phyloP scores from a whole-genome alignment of 2,888 invertebrate genomes.

The Lasiommata megera region DNA sequence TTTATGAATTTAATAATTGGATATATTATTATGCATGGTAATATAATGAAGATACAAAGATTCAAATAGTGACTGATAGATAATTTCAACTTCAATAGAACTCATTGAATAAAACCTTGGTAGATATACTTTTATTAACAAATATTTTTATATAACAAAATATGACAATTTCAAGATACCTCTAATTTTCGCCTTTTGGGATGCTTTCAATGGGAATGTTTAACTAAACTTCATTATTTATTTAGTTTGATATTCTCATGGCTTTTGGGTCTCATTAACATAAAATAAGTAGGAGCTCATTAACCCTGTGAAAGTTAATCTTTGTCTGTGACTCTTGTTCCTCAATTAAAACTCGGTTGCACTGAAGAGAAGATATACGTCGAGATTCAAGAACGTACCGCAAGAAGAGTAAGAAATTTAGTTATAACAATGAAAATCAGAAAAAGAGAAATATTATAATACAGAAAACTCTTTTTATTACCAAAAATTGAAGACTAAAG shows the following conservation, averaged over 20 bases:
- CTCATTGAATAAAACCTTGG: too few species aligned
- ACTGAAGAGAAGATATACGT: neutral
- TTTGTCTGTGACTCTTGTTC: constrained; percentile 13
- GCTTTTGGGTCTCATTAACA: constrained; percentile 29
- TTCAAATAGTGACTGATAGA: too few species aligned
- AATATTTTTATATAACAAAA: too few species aligned
- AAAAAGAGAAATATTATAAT: too few species aligned
- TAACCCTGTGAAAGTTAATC: constrained; percentile 14
- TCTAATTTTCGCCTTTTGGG: constrained; percentile 14
- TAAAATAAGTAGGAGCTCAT: constrained; percentile 25
- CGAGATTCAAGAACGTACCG: neutral
- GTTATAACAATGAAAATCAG: too few species aligned
- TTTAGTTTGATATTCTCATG: constrained; percentile 20
- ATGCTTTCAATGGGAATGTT: constrained; percentile 21
- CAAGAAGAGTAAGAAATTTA: neutral
- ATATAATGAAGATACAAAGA: too few species aligned
- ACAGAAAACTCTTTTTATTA: too few species aligned
- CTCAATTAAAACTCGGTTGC: neutral
- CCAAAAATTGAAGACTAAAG: too few species aligned
- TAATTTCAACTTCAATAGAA: too few species aligned
- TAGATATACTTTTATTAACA: too few species aligned
- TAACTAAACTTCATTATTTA: neutral
- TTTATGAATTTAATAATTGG: too few species aligned
- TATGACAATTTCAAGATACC: constrained; percentile 9
- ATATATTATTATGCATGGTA: too few species aligned